phyloP scores from a whole-genome alignment of 2,797 vertebrate genomes.

The Nyctibius grandis region DNA sequence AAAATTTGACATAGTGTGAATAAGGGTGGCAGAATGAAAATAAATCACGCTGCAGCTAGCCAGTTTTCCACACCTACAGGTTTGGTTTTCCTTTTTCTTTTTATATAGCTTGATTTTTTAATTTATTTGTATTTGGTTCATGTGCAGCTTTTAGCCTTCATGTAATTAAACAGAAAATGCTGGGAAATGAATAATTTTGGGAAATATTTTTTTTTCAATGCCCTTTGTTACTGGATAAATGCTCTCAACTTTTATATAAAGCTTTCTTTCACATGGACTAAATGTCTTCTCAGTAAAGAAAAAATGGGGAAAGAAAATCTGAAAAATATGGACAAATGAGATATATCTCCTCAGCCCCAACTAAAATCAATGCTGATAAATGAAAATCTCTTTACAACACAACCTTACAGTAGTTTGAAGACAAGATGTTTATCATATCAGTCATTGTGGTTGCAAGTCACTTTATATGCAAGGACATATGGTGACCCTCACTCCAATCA shows the following conservation, averaged over 20 bases:
- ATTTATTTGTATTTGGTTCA: not conserved
- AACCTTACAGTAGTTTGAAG: not conserved
- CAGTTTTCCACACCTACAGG: not conserved
- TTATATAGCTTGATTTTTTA: not conserved
- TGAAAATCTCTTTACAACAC: not conserved
- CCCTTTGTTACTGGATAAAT: not conserved
- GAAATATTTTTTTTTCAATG: not conserved
- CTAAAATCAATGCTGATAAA: not conserved
- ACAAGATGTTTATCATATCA: not conserved
- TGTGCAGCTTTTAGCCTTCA: not conserved
- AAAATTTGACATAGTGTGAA: not conserved
- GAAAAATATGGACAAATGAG: not conserved
- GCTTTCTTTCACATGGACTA: not conserved
- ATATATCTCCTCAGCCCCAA: not conserved
- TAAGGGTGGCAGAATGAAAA: not conserved
- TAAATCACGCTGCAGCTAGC: not conserved
- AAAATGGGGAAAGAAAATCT: not conserved
- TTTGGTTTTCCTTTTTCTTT: not conserved
- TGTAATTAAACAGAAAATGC: not conserved
- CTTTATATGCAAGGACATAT: not conserved
- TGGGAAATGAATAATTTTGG: not conserved
- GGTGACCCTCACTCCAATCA: not conserved
- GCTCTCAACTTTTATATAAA: not conserved
- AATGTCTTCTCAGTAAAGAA: not conserved
- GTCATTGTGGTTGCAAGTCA: not conserved